phyloP scores from a whole-genome alignment of 2,888 invertebrate species.

The Yponomeuta sedellus region DNA sequence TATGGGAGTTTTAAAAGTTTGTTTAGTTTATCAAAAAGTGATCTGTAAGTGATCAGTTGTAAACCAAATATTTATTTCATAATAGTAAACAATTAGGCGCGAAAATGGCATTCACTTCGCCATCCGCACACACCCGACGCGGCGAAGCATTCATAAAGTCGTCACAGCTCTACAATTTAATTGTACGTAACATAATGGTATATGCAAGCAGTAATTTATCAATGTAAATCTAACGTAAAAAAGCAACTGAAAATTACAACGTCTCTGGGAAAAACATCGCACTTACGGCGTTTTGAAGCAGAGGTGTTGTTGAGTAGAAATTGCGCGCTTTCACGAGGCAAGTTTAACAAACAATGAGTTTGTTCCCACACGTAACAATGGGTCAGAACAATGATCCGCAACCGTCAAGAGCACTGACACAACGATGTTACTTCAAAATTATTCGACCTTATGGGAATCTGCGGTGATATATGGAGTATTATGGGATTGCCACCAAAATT shows the following conservation, averaged over 20 bases:
- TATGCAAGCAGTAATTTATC: constrained; percentile 7
- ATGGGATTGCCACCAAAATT: neutral
- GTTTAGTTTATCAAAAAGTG: no score
- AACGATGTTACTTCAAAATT: constrained; percentile 16
- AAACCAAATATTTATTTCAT: neutral
- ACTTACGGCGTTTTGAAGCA: constrained; percentile 25
- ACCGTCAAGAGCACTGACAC: constrained; percentile 41
- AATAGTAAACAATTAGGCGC: neutral
- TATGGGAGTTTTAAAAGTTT: no score
- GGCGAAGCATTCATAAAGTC: neutral
- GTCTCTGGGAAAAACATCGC: constrained; percentile 35
- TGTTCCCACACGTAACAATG: constrained; percentile 52
- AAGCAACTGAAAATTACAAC: constrained; percentile 31
- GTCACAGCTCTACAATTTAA: neutral
- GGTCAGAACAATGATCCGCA: constrained; percentile 52
- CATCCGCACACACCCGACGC: neutral
- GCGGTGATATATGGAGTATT: constrained; percentile 11
- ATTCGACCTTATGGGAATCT: constrained; percentile 5
- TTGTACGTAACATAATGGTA: neutral
- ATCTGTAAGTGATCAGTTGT: no score
- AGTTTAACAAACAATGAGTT: constrained; percentile 31
- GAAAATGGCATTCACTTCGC: neutral
- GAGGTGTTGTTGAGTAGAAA: constrained; percentile 45
- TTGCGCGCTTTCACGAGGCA: constrained; percentile 57
- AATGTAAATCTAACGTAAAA: constrained; percentile 28